Evolutionary conservation across 2,113 vertebrate genomes (phyloP).

Genomic region (Nicator chloris): DNA sequence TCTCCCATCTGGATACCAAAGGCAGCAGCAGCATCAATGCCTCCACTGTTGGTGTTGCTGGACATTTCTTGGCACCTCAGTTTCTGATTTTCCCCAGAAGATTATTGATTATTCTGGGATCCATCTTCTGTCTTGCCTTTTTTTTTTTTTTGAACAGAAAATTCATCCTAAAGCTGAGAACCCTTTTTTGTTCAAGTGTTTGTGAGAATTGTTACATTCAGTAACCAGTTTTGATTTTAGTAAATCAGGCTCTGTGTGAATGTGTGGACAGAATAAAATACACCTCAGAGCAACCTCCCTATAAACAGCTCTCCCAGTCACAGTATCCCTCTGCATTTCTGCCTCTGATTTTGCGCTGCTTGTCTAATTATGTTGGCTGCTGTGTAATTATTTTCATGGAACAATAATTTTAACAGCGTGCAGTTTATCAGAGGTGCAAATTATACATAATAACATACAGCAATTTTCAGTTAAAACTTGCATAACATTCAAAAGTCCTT

Average conservation of each 20-base stretch:
- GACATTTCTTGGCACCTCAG: background rate
- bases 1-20: background rate
- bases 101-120: background rate
- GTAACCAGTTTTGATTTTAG: background rate
- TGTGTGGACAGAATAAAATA: slow-evolving; percentile 19
- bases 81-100: background rate
- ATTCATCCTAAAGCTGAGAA: background rate
- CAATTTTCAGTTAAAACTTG: slow-evolving; percentile 36
- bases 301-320: background rate
- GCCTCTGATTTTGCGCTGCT: background rate
- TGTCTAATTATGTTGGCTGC: slow-evolving; percentile 58
- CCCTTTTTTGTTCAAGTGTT: background rate
- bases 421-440: slow-evolving; percentile 60
- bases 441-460: slow-evolving; percentile 12
- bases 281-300: background rate
- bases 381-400: slow-evolving; percentile 66
- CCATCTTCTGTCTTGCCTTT: background rate
- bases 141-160: background rate
- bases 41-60: background rate
- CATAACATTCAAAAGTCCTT: background rate
- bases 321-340: background rate
- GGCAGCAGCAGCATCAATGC: background rate
- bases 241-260: background rate
- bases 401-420: slow-evolving; percentile 49
- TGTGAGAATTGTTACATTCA: background rate